Base-by-base conservation (phyloP, 2,888 invertebrate genomes). In the Cylloceria caligata region DNA sequence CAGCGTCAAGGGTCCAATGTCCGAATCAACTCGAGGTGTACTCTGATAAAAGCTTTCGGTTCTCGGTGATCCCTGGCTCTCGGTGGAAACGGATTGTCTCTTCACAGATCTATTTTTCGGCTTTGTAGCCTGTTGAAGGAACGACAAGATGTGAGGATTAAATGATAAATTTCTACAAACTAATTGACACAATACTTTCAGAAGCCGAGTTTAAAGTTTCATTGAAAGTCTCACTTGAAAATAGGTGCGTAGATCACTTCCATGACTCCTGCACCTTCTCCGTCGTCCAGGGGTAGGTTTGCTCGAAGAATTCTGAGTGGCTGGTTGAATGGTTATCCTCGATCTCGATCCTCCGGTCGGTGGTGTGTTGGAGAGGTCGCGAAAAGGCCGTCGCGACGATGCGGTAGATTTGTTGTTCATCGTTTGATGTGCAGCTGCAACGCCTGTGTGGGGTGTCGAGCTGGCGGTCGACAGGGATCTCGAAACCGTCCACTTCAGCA, bases 401-500 rank as follows among this genome's bases (percentile, higher is more conserved):
- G 60, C 67, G n/a, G 75, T 68, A 16, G 82, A 68, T 52, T 76
- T 75, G 67, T 72, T 76, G 68, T 81, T 82, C 49, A 80, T 83
- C 16, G 83, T 75, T 49, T 75, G 78, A 65, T 81, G 78, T 21
- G 80, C 30, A 81, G 89, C 71, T 42, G 86, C 80, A 65, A 89
- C 86, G 36, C 89, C 89, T 55, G 88, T 87, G 80, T 92, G 92
- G 74, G 92, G 92, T 67, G 92, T 92, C 86, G 92, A 90, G 85
- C 89, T 89, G 81, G 89, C 90, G 65, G 90, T 89, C 75, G 92
- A 92, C 87, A 92, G 87, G 52, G 92, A 92, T 87, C 92, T 92
- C 81, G 92, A 92, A 79, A 92, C 92, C 84, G 92, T 92, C 92
- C 92, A 92, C 91, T 92, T 92, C 83, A 92, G 89, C 92, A 92